Evolutionary conservation across 2,797 vertebrate genomes (phyloP), one percentile per base, ranked within the genome.

Genomic region (Sparus aurata): DNA sequence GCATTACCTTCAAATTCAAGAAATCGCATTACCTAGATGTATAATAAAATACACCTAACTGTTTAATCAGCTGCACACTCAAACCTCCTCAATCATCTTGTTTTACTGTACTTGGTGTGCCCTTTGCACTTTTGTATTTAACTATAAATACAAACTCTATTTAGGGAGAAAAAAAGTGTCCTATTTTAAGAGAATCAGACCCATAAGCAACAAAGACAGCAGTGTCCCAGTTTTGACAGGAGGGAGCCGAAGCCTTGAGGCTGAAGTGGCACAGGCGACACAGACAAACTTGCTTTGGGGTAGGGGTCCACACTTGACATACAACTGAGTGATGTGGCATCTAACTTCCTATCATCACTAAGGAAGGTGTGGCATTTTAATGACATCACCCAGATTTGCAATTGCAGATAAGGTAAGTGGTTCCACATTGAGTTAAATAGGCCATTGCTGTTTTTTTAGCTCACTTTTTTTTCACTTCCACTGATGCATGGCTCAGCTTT

Each of bases 161-260:
- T 94, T 91, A 80, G 67, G 61, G 83, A 92, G 73, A 25, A 25
- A 89, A 90, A 90, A 91, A 78, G 77, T 93, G 91, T 90, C 93
- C 92, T 92, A 94, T 94, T 94, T 94, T 92, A 86, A 82, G 84
- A 89, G 80, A 92, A 91, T 90, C 83, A 89, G 83, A 88, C 90
- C 91, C 91, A 89, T 84, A 93, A 91, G 93, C 87, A 95, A 95
- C 93, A 93, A 94, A 95, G 93, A 95, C 91, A 92, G 92, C 89
- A 92, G 92, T 94, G 95, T 93, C 95, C 95, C 91, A 96, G 93
- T 94, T 96, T 94, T 93, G 89, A 94, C 91, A 90, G 86, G 80
- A 92, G 89, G 90, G 86, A 92, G 87, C 88, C 77, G 79, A 92
- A 88, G 91, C 90, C 92, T 92, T 78, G 80, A 91, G 92, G 92